Percentiles rank a stretch among this genome's conserved stretches.
Evolutionary conservation across 2,797 vertebrate species (phyloP).

Genomic region (Trichosurus vulpecula): DNA sequence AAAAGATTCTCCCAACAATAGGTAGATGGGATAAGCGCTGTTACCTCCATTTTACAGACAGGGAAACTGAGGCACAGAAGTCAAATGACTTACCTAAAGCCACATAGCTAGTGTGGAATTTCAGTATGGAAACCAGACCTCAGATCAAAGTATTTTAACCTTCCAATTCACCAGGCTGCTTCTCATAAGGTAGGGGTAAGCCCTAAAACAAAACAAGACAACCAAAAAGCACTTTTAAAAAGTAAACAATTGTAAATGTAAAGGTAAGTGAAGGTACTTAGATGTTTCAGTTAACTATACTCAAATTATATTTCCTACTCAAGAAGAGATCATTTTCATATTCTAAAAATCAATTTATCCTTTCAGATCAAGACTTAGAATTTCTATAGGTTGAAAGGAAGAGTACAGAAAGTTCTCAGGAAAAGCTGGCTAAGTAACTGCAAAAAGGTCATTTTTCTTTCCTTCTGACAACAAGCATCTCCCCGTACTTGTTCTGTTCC

Average conservation of each 20-base stretch:
- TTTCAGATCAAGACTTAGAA: background rate
- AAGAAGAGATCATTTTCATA: background rate
- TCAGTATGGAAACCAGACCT: background rate
- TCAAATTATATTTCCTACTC: background rate
- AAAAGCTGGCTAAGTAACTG: background rate
- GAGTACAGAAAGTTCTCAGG: background rate
- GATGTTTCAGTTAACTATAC: background rate
- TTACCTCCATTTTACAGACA: background rate
- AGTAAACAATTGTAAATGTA: background rate
- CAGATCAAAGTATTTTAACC: background rate
- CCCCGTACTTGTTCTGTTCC: background rate
- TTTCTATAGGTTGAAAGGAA: background rate
- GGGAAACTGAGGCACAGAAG: background rate
- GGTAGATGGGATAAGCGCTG: background rate
- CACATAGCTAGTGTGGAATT: background rate
- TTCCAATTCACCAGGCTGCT: background rate
- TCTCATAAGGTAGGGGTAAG: background rate
- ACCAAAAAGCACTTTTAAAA: background rate
- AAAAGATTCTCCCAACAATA: background rate
- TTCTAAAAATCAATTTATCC: background rate
- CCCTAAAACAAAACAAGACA: background rate
- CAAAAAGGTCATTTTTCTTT: background rate
- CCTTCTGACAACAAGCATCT: background rate
- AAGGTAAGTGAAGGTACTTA: background rate
- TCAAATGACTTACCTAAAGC: background rate